Percentiles rank a stretch among this genome's conserved stretches.
phyloP scores from a whole-genome alignment of 2,113 vertebrate genomes.

The Acrocephalus arundinaceus region DNA sequence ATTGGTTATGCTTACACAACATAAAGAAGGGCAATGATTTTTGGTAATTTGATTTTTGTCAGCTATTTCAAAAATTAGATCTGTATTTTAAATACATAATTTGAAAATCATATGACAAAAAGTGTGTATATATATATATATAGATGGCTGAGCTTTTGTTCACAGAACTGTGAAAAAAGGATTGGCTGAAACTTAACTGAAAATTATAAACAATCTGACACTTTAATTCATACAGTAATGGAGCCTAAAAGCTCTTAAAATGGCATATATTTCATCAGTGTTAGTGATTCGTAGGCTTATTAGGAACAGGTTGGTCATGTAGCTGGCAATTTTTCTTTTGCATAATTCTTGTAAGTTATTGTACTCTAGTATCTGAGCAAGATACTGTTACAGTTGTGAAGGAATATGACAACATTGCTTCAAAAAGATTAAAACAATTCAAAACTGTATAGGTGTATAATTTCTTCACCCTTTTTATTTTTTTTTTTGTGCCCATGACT shows the following conservation, averaged over 20 bases:
- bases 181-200: conserved; percentile 39
- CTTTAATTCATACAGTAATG: conserved; percentile 62
- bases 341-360: conserved; percentile 48
- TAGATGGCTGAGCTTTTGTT: not conserved
- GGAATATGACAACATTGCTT: not conserved
- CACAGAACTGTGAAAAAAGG: not conserved
- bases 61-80: not conserved
- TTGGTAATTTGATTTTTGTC: not conserved
- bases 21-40: not conserved
- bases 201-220: conserved; percentile 55
- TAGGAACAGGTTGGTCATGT: conserved; percentile 13
- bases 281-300: conserved; percentile 44
- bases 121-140: not conserved
- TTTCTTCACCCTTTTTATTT: not conserved
- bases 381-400: conserved; percentile 17
- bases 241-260: conserved; percentile 69
- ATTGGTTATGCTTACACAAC: not conserved
- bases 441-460: not conserved
- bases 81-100: not conserved
- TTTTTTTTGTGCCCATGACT: not conserved
- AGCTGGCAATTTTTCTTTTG: conserved; percentile 38
- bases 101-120: not conserved
- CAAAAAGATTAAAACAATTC: conserved; percentile 8
- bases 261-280: conserved; percentile 39
- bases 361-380: not conserved